Evolutionary conservation across 1,140 invertebrate genomes (phyloP).

Genomic region (Onthophagus taurus): DNA sequence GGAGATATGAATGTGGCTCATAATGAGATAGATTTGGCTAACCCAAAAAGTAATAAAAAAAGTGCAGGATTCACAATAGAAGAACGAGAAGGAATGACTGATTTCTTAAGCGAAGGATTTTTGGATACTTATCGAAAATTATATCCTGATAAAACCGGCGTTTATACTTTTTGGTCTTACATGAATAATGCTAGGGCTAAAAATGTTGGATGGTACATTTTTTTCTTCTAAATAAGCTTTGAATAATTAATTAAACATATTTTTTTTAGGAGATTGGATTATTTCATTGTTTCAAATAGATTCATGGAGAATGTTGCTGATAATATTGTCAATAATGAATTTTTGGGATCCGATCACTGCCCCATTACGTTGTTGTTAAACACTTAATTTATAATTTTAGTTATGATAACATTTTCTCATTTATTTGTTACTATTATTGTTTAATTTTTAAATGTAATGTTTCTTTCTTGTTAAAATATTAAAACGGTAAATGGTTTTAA

Average conservation of each 20-base stretch:
- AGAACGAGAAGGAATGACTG: slow-evolving; percentile 84
- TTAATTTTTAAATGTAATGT: neutral
- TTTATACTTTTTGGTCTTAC: slow-evolving; percentile 94
- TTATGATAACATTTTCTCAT: neutral
- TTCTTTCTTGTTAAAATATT: neutral
- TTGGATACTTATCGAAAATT: slow-evolving; percentile 82
- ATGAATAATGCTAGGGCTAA: slow-evolving; percentile 74
- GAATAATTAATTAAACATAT: too few species aligned
- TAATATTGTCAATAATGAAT: slow-evolving; percentile 59
- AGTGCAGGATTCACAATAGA: slow-evolving; percentile 93
- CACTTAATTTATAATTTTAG: slow-evolving; percentile 40
- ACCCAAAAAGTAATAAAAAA: slow-evolving; percentile 88
- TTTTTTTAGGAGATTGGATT: slow-evolving; percentile 81
- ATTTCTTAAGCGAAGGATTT: slow-evolving; percentile 69
- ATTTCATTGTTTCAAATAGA: slow-evolving; percentile 80
- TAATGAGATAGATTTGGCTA: slow-evolving; percentile 88
- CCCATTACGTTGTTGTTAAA: slow-evolving; percentile 65
- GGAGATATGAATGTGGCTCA: slow-evolving; percentile 98
- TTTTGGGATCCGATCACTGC: slow-evolving; percentile 83
- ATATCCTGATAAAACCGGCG: slow-evolving; percentile 73
- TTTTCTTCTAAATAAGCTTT: neutral
- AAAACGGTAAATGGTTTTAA: too few species aligned
- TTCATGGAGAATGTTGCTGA: slow-evolving; percentile 71
- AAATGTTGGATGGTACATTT: slow-evolving; percentile 86
- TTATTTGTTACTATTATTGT: neutral